Evolutionary conservation across 2,113 vertebrate genomes (phyloP).

Genomic region (Rhabdomys dilectus): DNA sequence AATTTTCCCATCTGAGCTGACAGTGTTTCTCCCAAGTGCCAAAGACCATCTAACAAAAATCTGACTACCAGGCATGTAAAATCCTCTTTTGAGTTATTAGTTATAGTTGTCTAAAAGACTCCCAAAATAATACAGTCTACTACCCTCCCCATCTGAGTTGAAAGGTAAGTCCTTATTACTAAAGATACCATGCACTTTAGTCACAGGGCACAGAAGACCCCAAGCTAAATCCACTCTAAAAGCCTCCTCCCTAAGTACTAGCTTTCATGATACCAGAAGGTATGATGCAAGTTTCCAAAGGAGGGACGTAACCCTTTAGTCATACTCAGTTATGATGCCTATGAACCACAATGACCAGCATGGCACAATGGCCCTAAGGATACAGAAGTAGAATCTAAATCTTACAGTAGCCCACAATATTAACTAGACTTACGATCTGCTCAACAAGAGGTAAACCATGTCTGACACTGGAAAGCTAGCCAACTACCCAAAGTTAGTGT

Average conservation of each 20-base stretch:
- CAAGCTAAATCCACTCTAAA: not conserved
- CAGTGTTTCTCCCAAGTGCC: not conserved
- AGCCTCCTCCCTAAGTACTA: not conserved
- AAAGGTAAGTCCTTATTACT: not conserved
- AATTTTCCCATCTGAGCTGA: not conserved
- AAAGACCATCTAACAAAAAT: not conserved
- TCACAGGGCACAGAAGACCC: not conserved
- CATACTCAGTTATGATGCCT: not conserved
- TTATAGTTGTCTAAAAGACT: not conserved
- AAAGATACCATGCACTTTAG: not conserved
- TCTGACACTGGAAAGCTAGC: not conserved
- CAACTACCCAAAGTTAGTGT: not conserved
- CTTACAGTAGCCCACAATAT: not conserved
- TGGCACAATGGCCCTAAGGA: not conserved
- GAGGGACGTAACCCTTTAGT: not conserved
- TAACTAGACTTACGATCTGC: not conserved
- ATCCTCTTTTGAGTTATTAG: not conserved
- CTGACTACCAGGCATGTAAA: not conserved
- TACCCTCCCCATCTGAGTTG: not conserved
- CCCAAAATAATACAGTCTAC: not conserved
- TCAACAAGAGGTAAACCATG: not conserved
- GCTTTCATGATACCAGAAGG: not conserved
- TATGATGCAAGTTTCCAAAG: not conserved
- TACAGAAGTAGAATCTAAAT: not conserved
- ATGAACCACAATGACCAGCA: not conserved